Evolutionary conservation across 2,797 vertebrate genomes (phyloP), one percentile per base, ranked within the genome.

Genomic region (Cichlasoma orientale): DNA sequence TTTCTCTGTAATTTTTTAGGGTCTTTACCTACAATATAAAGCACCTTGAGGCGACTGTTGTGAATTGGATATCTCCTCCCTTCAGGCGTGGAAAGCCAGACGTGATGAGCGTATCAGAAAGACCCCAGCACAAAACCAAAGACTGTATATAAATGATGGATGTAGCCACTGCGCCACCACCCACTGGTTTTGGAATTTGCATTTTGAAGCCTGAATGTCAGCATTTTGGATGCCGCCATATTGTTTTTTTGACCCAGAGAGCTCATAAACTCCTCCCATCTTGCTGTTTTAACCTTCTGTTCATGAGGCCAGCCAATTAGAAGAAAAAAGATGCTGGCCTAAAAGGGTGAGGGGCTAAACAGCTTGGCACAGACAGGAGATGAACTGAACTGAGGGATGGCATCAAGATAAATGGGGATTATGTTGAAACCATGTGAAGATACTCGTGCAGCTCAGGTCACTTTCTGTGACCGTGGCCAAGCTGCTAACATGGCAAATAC

Each of bases 141-240:
- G 18, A 52, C 21, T 63, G 59, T 44, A 44, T 18, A 27, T 63
- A 63, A 63, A 44, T 11, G 21, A 44, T 63, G 59, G 14, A 8
- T 2, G 16, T 1, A 10, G 21, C 18, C 59, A 44, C 36, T 1
- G 36, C 16, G 13, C 16, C 21, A 10, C 10, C 36, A 25, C 16
- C 1, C 23, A 66, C 2, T 0, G 5, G 23, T 66, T 47, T 63
- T 63, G 14, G 44, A 19, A 44, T 44, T 1, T 0, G 13, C 58
- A 38, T 13, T 13, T 41, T 41, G 38, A 38, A 38, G 36, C 10
- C 10, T 44, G 12, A 63, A 3, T 2, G 5, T 50, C 7, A 50
- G 18, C 16, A 8, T 16, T 27, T 44, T 44, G 41, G 8, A 16
- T 3, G 16, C 44, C 18, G 41, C 41, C 13, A 14, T 4, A 5